A percentile compares a stretch with the other conserved stretches of the same genome.
phyloP scores from a whole-genome alignment of 1,140 invertebrate species.

The Neoseiulus cucumeris region DNA sequence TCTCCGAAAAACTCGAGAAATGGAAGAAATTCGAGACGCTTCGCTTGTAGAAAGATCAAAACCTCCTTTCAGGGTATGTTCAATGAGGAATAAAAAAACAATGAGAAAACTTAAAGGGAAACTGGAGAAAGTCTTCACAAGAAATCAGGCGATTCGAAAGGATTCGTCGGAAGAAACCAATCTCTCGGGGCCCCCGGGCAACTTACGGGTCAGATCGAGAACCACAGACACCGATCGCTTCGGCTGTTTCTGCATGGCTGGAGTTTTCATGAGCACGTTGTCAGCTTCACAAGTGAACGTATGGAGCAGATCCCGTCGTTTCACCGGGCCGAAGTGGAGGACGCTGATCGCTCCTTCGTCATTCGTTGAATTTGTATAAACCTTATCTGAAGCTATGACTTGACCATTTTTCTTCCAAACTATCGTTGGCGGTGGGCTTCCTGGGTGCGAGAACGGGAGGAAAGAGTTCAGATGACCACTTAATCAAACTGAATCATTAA shows the following conservation, averaged over 20 bases:
- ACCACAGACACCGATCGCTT: constrained; percentile 1
- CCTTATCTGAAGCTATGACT: background rate
- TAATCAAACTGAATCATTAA: background rate
- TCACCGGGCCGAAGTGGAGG: background rate
- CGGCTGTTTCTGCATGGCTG: background rate
- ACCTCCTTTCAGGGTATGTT: no score
- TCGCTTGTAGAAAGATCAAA: no score
- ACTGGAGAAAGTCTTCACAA: no score
- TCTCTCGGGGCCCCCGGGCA: no score
- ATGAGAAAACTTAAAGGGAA: no score
- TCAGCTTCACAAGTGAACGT: constrained; percentile 6
- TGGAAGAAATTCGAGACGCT: no score
- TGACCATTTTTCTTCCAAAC: constrained; percentile 5
- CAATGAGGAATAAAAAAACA: no score
- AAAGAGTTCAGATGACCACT: background rate
- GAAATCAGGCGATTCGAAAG: no score
- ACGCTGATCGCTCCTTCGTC: background rate
- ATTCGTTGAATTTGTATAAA: background rate
- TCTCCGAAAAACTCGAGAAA: no score
- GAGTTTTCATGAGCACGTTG: constrained; percentile 5
- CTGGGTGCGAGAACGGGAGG: background rate
- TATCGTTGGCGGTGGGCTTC: background rate
- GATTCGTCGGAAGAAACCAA: no score
- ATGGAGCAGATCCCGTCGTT: constrained; percentile 4
- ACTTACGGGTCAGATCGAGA: background rate